Base-by-base conservation (phyloP, 2,888 invertebrate genomes). In the Scrobipalpa atriplicella region DNA sequence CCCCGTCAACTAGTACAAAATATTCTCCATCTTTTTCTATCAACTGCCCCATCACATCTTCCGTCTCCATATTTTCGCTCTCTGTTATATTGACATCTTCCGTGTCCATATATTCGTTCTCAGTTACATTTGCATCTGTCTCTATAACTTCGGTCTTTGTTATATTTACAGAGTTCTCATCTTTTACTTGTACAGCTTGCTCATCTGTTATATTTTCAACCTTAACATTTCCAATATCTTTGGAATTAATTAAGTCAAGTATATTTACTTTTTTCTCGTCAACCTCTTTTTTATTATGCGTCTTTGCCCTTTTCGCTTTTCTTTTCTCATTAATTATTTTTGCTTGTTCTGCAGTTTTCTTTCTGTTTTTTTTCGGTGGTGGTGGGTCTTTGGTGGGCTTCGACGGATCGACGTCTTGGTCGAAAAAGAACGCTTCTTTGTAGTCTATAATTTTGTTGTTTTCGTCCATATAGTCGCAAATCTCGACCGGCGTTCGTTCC, bases 391-490 rank as follows among this genome's bases (percentile, higher is more conserved):
- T 61, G 1, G 39, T 61, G 7, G 61, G 61, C 9, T 13, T 6
- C 0, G 58, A 36, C 6, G 39, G 61, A 16, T 61, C 39, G 18
- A 62, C 36, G 1, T 19, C 47, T n/a, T 19, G 47, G 47, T 62
- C 62, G 16, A 62, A 62, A 19, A 62, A 62, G 47, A 62, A 62
- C 1, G 21, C 21, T 2, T 62, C 47, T 11, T 10, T 62, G 18
- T 52, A 52, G 10, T 51, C 29, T 0, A 63, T 10, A 7, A 6
- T 2, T 16, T 52, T 52, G 6, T 36, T n/a, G 38, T 63, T 63
- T 63, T 68, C 66, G 54, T 70, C 64, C 21, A 52, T n/a, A 51
- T 67, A 67, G 47, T 67, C 67, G 13, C 51, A 61, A 2, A 64
- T 11, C 13, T 64, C 52, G 1, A 67, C 9, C 0, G 29, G n/a